These are phyloP conservation scores for Crotophaga sulcirostris DNA, from an alignment of 2,113 vertebrate species.

Conservation along the genomic window DNA sequence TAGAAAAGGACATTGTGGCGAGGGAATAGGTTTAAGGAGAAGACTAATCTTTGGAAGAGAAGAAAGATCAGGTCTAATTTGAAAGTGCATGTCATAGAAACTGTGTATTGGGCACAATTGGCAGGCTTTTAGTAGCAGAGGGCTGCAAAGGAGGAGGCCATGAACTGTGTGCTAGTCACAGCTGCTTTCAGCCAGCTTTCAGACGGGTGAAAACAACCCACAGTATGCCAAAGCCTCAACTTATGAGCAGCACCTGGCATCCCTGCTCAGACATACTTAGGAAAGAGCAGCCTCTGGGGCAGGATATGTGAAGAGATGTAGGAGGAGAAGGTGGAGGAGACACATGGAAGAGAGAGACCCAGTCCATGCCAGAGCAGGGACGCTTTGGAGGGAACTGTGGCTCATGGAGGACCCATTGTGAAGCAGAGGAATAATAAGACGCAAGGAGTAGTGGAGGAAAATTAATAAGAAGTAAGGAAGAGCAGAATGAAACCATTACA, in stretches of 20 bases:
- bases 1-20: background rate
- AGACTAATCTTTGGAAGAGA: background rate
- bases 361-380: background rate
- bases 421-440: background rate
- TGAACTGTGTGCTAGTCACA: background rate
- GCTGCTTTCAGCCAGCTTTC: background rate
- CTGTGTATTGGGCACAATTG: background rate
- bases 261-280: background rate
- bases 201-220: background rate
- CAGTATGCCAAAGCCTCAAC: background rate
- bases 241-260: background rate
- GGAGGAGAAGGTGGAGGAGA: background rate
- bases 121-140: background rate
- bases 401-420: background rate
- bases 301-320: background rate
- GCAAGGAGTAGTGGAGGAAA: background rate
- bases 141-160: background rate
- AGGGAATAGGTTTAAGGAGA: background rate
- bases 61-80: background rate
- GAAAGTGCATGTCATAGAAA: background rate
- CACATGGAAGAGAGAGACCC: background rate
- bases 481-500: background rate
- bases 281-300: background rate
- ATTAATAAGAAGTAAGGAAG: background rate
- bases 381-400: background rate